These are phyloP conservation scores for Vollenhovia emeryi DNA, from an alignment of 1,140 invertebrate species.

Conservation along the genomic window DNA sequence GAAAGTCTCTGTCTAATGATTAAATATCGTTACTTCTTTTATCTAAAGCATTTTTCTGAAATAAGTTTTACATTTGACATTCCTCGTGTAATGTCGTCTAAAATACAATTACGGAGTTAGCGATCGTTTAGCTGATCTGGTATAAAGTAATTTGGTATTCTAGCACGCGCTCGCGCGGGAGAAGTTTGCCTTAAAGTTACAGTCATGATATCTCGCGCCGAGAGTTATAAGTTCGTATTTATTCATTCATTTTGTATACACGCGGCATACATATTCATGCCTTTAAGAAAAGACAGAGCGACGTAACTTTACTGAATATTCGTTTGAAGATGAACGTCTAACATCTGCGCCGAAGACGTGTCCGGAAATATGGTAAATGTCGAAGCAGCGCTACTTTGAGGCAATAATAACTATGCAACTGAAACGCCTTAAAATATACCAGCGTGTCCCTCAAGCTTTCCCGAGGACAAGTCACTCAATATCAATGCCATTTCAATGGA, in stretches of 20 bases:
- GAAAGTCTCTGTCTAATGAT: background rate
- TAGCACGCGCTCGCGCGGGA: slow-evolving; percentile 11
- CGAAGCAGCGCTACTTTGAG: slow-evolving; percentile 7
- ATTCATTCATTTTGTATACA: slow-evolving; percentile 61
- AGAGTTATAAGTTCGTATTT: slow-evolving; percentile 55
- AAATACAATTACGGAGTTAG: slow-evolving; percentile 55
- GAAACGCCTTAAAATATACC: slow-evolving; percentile 28
- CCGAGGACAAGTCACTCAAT: background rate
- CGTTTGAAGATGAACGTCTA: slow-evolving; percentile 52
- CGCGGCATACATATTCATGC: slow-evolving; percentile 53
- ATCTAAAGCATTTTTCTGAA: background rate
- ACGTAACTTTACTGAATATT: slow-evolving; percentile 56
- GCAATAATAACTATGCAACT: slow-evolving; percentile 20
- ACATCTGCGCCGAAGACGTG: slow-evolving; percentile 31
- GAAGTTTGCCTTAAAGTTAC: slow-evolving; percentile 55
- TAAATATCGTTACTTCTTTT: slow-evolving; percentile 9
- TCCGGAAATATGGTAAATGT: slow-evolving; percentile 37
- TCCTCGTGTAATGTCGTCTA: background rate
- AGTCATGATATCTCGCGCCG: slow-evolving; percentile 50
- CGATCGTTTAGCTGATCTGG: slow-evolving; percentile 55
- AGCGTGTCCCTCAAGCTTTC: background rate
- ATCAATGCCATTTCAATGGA: background rate
- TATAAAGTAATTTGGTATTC: slow-evolving; percentile 50
- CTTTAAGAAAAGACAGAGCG: slow-evolving; percentile 40
- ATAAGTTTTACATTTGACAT: background rate